A percentile compares a stretch with the other conserved stretches of the same genome.
These are phyloP conservation scores for Siniperca obscura DNA, from an alignment of 2,797 vertebrate species.

Conservation along the genomic window DNA sequence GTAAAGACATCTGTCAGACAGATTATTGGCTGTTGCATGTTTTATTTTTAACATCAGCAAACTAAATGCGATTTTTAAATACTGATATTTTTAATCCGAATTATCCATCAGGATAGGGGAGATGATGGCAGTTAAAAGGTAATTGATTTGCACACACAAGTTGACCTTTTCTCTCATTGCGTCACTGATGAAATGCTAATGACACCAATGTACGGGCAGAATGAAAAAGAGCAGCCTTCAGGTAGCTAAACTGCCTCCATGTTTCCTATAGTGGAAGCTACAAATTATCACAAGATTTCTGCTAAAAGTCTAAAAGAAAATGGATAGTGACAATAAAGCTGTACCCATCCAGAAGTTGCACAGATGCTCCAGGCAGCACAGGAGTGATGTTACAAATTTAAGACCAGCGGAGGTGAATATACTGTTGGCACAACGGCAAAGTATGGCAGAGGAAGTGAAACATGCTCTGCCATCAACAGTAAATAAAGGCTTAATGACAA, in stretches of 20 bases:
- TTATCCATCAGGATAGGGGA: constrained; percentile 48
- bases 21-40: constrained; percentile 12
- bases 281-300: constrained; percentile 52
- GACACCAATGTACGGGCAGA: constrained; percentile 30
- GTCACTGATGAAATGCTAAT: constrained; percentile 76
- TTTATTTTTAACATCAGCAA: constrained; percentile 36
- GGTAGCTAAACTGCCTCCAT: constrained; percentile 23
- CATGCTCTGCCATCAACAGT: constrained; percentile 47
- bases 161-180: constrained; percentile 71
- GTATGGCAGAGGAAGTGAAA: constrained; percentile 50
- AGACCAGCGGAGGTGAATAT: constrained; percentile 51
- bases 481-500: constrained; percentile 57
- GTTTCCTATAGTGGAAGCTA: constrained; percentile 30
- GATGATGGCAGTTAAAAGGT: constrained; percentile 55
- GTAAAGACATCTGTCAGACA: neutral
- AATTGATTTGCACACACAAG: constrained; percentile 74
- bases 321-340: constrained; percentile 64
- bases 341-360: constrained; percentile 47
- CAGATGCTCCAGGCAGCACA: constrained; percentile 42
- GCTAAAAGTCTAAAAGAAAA: constrained; percentile 52
- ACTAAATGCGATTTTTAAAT: constrained; percentile 44
- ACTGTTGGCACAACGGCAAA: constrained; percentile 48
- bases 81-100: constrained; percentile 42
- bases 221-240: constrained; percentile 48
- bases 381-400: constrained; percentile 62